Evolutionary conservation across 2,797 vertebrate genomes (phyloP).

Genomic region (Stomatorhinus walkeri): DNA sequence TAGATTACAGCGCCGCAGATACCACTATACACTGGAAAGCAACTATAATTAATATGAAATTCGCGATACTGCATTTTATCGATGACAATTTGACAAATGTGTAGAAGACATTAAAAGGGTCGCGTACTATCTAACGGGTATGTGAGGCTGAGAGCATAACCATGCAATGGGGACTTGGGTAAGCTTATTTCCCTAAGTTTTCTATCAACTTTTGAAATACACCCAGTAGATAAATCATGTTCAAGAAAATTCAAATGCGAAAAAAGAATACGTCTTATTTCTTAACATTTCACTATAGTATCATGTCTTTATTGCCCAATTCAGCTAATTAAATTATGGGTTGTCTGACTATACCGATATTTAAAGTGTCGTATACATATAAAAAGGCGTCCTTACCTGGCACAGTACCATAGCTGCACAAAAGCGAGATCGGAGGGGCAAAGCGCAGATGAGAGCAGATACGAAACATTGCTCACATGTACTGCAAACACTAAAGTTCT

Average conservation of each 20-base stretch:
- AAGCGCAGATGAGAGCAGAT: neutral
- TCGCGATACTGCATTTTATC: neutral
- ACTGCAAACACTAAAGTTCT: slow-evolving; percentile 9
- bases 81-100: neutral
- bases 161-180: neutral
- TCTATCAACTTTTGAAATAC: neutral
- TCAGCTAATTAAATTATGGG: neutral
- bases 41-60: neutral
- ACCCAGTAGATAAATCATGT: neutral
- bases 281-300: neutral
- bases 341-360: neutral
- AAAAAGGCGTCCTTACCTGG: slow-evolving; percentile 9
- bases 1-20: neutral
- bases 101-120: neutral
- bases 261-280: neutral
- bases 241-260: neutral
- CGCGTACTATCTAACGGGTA: neutral
- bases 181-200: neutral
- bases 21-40: neutral
- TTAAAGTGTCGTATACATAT: neutral
- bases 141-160: neutral
- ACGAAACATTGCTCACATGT: neutral
- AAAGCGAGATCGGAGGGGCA: neutral
- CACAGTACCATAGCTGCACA: neutral
- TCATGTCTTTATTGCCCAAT: neutral